Percentiles rank a stretch among this genome's conserved stretches.
Conservation (phyloP, 2,113 vertebrate species). For the Odontesthes bonariensis region DNA sequence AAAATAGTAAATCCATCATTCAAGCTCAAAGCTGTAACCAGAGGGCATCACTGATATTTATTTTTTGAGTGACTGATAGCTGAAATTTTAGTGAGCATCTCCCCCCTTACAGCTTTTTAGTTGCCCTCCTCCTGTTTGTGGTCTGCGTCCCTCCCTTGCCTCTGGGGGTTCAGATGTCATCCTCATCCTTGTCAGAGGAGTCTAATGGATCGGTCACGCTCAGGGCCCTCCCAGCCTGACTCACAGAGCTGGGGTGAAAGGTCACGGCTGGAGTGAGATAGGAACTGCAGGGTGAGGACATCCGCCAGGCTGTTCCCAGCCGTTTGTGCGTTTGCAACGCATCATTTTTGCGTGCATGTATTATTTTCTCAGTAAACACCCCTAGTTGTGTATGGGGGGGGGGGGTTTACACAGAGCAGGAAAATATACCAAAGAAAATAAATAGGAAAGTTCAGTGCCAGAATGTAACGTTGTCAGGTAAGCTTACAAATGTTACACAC, state of each 20-base stretch:
- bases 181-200: conserved; percentile 81
- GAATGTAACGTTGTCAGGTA: conserved; percentile 72
- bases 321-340: conserved; percentile 26
- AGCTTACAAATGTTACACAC: conserved; percentile 39
- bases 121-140: conserved; percentile 46
- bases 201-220: conserved; percentile 81
- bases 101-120: conserved; percentile 30
- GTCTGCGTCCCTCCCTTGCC: conserved; percentile 61
- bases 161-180: conserved; percentile 80
- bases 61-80: neutral
- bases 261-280: conserved; percentile 65
- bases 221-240: conserved; percentile 70
- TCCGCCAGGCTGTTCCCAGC: conserved; percentile 63
- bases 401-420: conserved; percentile 66
- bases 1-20: conserved; percentile 8
- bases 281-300: conserved; percentile 61
- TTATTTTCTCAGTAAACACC: conserved; percentile 79
- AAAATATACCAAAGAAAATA: conserved; percentile 74
- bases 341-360: conserved; percentile 11
- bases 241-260: conserved; percentile 66
- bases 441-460: conserved; percentile 65
- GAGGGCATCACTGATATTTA: neutral
- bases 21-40: neutral
- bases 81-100: conserved; percentile 9
- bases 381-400: conserved; percentile 12